A percentile compares a stretch with the other conserved stretches of the same genome.
Evolutionary conservation across 2,113 vertebrate species (phyloP).

Genomic region (Pangasianodon hypophthalmus): DNA sequence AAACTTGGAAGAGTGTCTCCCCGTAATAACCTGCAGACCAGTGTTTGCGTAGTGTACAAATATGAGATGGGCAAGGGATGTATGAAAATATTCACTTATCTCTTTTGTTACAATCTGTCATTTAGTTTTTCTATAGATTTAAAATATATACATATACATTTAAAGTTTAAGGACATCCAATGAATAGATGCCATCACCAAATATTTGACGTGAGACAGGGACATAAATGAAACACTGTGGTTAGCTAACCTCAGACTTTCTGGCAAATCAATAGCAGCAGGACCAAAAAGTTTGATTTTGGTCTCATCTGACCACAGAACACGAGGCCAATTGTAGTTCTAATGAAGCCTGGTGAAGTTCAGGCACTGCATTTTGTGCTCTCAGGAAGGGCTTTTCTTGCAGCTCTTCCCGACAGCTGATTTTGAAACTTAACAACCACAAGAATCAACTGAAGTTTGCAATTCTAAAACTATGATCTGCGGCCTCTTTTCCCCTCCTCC

Average conservation of each 20-base stretch:
- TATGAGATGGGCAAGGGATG: background rate
- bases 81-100: background rate
- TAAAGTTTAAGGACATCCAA: background rate
- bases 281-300: background rate
- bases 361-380: background rate
- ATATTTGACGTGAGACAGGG: background rate
- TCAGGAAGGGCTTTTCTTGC: background rate
- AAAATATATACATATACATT: background rate
- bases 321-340: background rate
- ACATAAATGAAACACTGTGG: background rate
- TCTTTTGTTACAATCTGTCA: background rate
- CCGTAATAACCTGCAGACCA: background rate
- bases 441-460: background rate
- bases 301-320: background rate
- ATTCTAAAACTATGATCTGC: background rate
- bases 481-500: background rate
- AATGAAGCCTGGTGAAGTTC: background rate
- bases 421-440: constrained; percentile 1
- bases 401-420: background rate
- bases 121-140: no score
- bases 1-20: background rate
- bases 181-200: background rate
- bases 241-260: no score
- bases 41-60: background rate
- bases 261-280: background rate